Base-by-base conservation (phyloP, 2,113 vertebrate species). In the Hippocampus mohnikei region DNA sequence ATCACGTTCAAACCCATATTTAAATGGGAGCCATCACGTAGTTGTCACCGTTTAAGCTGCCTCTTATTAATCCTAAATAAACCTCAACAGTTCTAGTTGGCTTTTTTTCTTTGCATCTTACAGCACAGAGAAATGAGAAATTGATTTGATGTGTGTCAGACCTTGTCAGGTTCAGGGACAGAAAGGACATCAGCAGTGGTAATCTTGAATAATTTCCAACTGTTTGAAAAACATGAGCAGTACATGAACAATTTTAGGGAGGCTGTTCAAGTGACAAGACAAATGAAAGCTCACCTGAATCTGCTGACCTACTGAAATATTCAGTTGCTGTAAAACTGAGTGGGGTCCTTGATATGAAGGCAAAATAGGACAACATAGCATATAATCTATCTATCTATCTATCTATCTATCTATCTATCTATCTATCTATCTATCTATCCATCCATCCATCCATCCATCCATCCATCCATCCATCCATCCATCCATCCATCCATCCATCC, bases 191-290 rank as follows among this genome's bases (percentile, higher is more conserved):
- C 71, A 48, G 63, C 56, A 41, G 8, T 1, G 18, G 8, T 66
- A 44, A 15, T 66, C 67, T 78, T 65, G 69, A 78, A 86, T 78
- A 70, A 66, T 77, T 66, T 75, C 25, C 23, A 50, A 65, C 48
- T n/a, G 52, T 23, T 83, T 75, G 80, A 88, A 83, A 83, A 77
- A 86, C 82, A 85, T 81, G 81, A 85, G 69, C 50, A 21, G 71
- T 15, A 59, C 67, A 53, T 78, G 71, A 82, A 69, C 21, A 33
- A 65, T 20, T 73, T 66, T 75, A 52, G 74, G 62, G 69, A 74
- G 65, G 78, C 72, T 5, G 23, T 20, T 60, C 18, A 69, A 66
- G 61, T 65, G 8, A 10, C 20, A 23, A 55, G 76, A 81, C 62
- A 60, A 81, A 84, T 77, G 69, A 20, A 80, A 58, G 70, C 67